phyloP scores from a whole-genome alignment of 2,888 invertebrate species.

The Nineta flava region DNA sequence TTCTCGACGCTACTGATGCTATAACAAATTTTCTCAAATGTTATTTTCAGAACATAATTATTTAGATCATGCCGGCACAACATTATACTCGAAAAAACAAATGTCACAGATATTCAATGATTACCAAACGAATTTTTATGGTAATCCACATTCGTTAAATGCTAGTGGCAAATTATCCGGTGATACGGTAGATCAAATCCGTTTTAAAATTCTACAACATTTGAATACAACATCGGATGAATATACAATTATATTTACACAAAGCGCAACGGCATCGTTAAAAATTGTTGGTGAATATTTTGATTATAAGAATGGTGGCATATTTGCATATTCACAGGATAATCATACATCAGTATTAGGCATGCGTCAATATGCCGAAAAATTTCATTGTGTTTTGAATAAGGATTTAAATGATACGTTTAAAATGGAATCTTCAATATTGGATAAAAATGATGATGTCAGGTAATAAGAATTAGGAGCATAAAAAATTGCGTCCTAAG shows the following conservation, averaged over 20 bases:
- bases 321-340: slow-evolving; percentile 69
- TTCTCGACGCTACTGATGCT: too few species aligned
- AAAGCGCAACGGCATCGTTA: slow-evolving; percentile 77
- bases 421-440: slow-evolving; percentile 11
- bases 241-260: slow-evolving; percentile 85
- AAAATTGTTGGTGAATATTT: slow-evolving; percentile 76
- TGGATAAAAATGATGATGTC: slow-evolving; percentile 18
- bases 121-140: slow-evolving; percentile 55
- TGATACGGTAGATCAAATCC: slow-evolving; percentile 69
- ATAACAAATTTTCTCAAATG: not conserved
- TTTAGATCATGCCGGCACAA: slow-evolving; percentile 80
- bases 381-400: slow-evolving; percentile 39
- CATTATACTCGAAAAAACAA: slow-evolving; percentile 64
- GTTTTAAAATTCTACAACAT: slow-evolving; percentile 63
- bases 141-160: slow-evolving; percentile 75
- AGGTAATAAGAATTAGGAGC: not conserved
- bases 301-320: slow-evolving; percentile 39
- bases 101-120: slow-evolving; percentile 47
- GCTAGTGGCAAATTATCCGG: slow-evolving; percentile 62
- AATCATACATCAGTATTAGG: slow-evolving; percentile 94
- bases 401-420: slow-evolving; percentile 33
- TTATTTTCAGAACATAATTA: slow-evolving; percentile 48
- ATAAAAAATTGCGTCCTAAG: not conserved
- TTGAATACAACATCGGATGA: slow-evolving; percentile 67
- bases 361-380: slow-evolving; percentile 58